phyloP scores from a whole-genome alignment of 1,140 invertebrate genomes.

The Lordiphosa collinella region DNA sequence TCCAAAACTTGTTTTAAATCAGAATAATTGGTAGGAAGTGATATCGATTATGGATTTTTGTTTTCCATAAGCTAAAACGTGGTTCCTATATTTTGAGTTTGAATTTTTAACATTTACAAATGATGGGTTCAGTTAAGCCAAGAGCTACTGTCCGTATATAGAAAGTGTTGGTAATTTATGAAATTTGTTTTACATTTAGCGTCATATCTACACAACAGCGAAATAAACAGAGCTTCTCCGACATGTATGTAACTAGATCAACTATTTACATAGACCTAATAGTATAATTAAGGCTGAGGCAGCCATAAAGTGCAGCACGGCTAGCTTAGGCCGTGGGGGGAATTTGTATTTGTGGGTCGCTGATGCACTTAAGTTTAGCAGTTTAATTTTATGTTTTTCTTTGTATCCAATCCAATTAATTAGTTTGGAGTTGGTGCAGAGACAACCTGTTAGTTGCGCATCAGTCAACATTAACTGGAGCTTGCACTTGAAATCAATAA shows the following conservation, averaged over 20 bases:
- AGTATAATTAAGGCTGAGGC: slow-evolving; percentile 49
- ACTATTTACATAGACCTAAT: slow-evolving; percentile 10
- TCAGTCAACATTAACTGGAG: background rate
- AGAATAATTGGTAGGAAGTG: too few species aligned
- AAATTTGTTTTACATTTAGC: slow-evolving; percentile 22
- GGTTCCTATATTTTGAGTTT: too few species aligned
- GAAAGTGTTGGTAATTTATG: slow-evolving; percentile 25
- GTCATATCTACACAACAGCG: slow-evolving; percentile 3
- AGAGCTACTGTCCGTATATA: too few species aligned
- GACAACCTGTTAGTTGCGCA: slow-evolving; percentile 25
- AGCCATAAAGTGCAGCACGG: slow-evolving; percentile 8
- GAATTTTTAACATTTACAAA: too few species aligned
- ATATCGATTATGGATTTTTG: too few species aligned
- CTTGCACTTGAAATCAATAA: background rate
- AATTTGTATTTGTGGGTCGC: slow-evolving; percentile 8
- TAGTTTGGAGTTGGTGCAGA: background rate
- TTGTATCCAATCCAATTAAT: slow-evolving; percentile 6
- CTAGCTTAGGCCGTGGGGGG: slow-evolving; percentile 2
- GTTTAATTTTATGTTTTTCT: background rate
- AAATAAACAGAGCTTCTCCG: slow-evolving; percentile 21
- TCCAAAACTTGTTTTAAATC: too few species aligned
- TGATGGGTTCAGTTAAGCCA: too few species aligned
- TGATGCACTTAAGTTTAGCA: slow-evolving; percentile 1
- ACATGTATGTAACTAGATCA: slow-evolving; percentile 21
- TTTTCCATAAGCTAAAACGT: too few species aligned